Evolutionary conservation across 2,797 vertebrate species (phyloP).

Genomic region (Poeciliopsis gracilis): DNA sequence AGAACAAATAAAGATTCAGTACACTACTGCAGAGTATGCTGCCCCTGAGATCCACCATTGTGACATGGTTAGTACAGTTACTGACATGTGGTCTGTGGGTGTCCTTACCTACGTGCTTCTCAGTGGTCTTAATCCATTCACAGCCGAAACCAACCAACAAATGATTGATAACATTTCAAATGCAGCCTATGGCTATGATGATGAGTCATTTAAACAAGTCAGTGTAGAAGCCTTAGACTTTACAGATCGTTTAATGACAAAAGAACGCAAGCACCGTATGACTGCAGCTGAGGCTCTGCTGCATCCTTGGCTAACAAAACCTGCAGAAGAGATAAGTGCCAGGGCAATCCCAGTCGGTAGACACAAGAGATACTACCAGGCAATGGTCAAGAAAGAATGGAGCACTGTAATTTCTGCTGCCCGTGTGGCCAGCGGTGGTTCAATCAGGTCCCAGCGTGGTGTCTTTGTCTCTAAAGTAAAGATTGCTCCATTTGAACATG

Average conservation of each 20-base stretch:
- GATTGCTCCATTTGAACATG: constrained; percentile 96
- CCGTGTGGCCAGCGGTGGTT: constrained; percentile 91
- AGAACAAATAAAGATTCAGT: constrained; percentile 93
- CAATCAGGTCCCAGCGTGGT: constrained; percentile 92
- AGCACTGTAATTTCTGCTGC: constrained; percentile 93
- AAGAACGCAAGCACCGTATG: constrained; percentile 97
- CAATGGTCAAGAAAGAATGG: constrained; percentile 93
- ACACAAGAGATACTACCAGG: constrained; percentile 96
- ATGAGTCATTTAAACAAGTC: constrained; percentile 92
- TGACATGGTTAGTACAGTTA: constrained; percentile 93
- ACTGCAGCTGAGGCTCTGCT: constrained; percentile 90
- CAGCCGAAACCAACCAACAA: constrained; percentile 97
- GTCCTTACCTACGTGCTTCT: constrained; percentile 92
- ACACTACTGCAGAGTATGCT: constrained; percentile 92
- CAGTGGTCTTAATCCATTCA: constrained; percentile 96
- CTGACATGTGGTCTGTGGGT: constrained; percentile 98
- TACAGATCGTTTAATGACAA: constrained; percentile 92
- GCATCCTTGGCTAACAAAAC: constrained; percentile 91
- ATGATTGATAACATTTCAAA: constrained; percentile 96
- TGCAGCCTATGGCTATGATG: constrained; percentile 95
- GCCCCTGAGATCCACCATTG: constrained; percentile 97
- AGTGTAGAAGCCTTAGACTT: constrained; percentile 95
- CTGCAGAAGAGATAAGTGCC: constrained; percentile 85
- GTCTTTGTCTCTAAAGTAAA: constrained; percentile 94
- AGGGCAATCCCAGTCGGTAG: constrained; percentile 89